These are phyloP conservation scores for Drosophila sordidula DNA, from an alignment of 2,888 invertebrate genomes.

Conservation along the genomic window DNA sequence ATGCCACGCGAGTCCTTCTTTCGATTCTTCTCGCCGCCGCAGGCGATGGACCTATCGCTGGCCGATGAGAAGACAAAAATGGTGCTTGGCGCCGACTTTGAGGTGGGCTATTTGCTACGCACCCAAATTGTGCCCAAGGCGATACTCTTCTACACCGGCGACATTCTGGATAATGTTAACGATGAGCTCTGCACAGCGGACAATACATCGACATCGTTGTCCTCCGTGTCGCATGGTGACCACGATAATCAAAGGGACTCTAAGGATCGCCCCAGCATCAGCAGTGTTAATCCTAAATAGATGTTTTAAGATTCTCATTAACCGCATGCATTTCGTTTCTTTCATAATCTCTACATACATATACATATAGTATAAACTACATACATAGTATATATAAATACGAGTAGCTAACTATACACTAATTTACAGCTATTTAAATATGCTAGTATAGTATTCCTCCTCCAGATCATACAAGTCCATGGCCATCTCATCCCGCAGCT, in stretches of 20 bases:
- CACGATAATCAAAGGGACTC: conserved; percentile 20
- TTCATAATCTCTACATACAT: conserved; percentile 2
- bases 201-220: conserved; percentile 45
- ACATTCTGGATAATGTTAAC: conserved; percentile 59
- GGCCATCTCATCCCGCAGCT: conserved; percentile 96
- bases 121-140: conserved; percentile 72
- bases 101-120: conserved; percentile 65
- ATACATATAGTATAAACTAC: too few species aligned
- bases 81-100: conserved; percentile 62
- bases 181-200: conserved; percentile 51
- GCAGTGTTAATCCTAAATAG: conserved; percentile 16
- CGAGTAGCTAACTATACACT: background rate
- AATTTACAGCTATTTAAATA: conserved; percentile 81
- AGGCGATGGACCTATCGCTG: conserved; percentile 57
- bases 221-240: conserved; percentile 45
- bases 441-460: conserved; percentile 85
- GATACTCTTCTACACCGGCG: conserved; percentile 68
- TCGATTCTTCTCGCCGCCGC: conserved; percentile 66
- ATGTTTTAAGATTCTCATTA: conserved; percentile 3
- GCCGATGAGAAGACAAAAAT: conserved; percentile 69
- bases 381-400: background rate
- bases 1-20: conserved; percentile 70
- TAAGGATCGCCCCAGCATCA: conserved; percentile 11
- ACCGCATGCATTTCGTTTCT: conserved; percentile 11
- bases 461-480: conserved; percentile 88